These are phyloP conservation scores for Eurosta solidaginis DNA, from an alignment of 1,140 invertebrate species.

Conservation along the genomic window DNA sequence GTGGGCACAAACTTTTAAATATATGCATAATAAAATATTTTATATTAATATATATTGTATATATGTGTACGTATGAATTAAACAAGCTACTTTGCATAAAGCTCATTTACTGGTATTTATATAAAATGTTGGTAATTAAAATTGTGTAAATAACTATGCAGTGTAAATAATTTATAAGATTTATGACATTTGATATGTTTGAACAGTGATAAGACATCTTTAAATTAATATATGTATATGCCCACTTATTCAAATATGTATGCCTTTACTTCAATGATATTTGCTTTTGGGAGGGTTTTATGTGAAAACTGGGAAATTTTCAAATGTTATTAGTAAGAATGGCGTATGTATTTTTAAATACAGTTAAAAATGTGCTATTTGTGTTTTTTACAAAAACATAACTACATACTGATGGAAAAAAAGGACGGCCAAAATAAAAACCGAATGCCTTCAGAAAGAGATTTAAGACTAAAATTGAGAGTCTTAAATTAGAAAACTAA, in stretches of 20 bases:
- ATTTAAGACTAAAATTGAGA: no score
- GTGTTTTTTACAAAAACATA: no score
- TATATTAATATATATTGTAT: not conserved
- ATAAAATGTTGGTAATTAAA: not conserved
- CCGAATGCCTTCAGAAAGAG: no score
- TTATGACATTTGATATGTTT: not conserved
- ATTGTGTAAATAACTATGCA: not conserved
- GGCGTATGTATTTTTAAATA: no score
- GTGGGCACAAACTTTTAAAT: not conserved
- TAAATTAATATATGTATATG: not conserved
- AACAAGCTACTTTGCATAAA: not conserved
- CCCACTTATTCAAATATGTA: not conserved
- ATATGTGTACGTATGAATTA: not conserved
- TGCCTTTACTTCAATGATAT: no score
- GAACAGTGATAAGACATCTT: not conserved
- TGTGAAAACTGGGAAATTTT: no score
- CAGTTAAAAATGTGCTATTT: no score
- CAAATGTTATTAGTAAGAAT: no score
- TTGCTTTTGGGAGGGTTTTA: not conserved
- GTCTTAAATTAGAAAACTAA: no score
- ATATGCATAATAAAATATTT: not conserved
- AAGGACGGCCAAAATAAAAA: no score
- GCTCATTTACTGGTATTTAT: not conserved
- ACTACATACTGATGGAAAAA: no score
- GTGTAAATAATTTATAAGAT: constrained; percentile 8